Conservation (phyloP, 2,113 vertebrate species). For the Mandrillus leucophaeus region DNA sequence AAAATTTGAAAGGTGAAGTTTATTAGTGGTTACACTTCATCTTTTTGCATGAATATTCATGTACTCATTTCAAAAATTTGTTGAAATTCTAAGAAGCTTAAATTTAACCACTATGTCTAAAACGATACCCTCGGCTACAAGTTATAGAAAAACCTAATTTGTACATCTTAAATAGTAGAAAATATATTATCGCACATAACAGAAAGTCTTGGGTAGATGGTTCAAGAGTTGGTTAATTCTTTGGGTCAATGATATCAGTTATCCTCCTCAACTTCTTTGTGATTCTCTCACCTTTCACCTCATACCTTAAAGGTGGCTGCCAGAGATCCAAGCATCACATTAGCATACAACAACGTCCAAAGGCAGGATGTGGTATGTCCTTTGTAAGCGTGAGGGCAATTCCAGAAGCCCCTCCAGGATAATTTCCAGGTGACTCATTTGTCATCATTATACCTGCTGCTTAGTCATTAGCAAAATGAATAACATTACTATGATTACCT, state of each 20-base stretch:
- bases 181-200: neutral
- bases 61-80: slow-evolving; percentile 15
- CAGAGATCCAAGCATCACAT: neutral
- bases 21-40: slow-evolving; percentile 1
- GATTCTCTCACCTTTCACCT: neutral
- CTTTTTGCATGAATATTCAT: slow-evolving; percentile 45
- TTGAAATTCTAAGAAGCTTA: slow-evolving; percentile 46
- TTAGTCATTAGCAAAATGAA: neutral
- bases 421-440: neutral
- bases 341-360: neutral
- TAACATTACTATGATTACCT: neutral
- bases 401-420: neutral
- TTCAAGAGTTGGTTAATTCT: neutral
- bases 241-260: neutral
- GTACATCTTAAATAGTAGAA: neutral
- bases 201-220: neutral
- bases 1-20: neutral
- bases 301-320: neutral
- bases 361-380: neutral
- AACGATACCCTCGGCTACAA: neutral
- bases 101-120: slow-evolving; percentile 9
- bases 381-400: neutral
- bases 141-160: neutral
- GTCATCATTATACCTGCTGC: neutral
- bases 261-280: neutral